Evolutionary conservation across 2,113 vertebrate genomes (phyloP).

Genomic region (Guaruba guarouba): DNA sequence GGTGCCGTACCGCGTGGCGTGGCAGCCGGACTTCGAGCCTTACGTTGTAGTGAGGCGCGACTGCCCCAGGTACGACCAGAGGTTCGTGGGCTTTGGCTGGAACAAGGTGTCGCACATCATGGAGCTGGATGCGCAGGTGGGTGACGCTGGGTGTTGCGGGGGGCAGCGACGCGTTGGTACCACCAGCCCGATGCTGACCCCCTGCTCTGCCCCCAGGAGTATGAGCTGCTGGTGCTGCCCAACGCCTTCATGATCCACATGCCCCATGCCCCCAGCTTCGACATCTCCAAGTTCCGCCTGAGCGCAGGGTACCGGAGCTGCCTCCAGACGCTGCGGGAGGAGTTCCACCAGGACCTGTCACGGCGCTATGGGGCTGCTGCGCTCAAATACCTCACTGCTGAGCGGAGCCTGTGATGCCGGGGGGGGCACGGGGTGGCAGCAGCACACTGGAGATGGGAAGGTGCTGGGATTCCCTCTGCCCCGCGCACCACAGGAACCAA

Average conservation of each 20-base stretch:
- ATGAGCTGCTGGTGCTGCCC: slow-evolving; percentile 90
- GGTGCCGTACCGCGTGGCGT: slow-evolving; percentile 86
- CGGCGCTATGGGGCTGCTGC: slow-evolving; percentile 88
- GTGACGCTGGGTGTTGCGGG: background rate
- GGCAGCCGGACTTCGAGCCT: slow-evolving; percentile 93
- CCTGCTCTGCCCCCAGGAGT: slow-evolving; percentile 77
- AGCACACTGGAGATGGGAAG: background rate
- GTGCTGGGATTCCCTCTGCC: background rate
- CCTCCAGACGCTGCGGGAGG: slow-evolving; percentile 88
- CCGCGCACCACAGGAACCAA: accelerated
- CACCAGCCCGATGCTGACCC: background rate
- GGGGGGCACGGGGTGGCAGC: background rate
- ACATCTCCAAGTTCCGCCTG: slow-evolving; percentile 94
- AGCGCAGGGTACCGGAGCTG: slow-evolving; percentile 87
- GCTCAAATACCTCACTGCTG: slow-evolving; percentile 94
- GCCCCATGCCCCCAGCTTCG: slow-evolving; percentile 94
- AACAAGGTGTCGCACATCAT: slow-evolving; percentile 96
- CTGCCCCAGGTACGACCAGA: slow-evolving; percentile 91
- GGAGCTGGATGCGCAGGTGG: slow-evolving; percentile 95
- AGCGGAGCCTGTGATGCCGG: slow-evolving; percentile 78
- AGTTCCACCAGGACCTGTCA: slow-evolving; percentile 96
- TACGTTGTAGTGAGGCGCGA: slow-evolving; percentile 91
- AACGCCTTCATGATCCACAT: slow-evolving; percentile 97
- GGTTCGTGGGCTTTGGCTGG: slow-evolving; percentile 96
- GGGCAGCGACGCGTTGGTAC: accelerated